phyloP scores from a whole-genome alignment of 2,797 vertebrate genomes.

The Brotula barbata region DNA sequence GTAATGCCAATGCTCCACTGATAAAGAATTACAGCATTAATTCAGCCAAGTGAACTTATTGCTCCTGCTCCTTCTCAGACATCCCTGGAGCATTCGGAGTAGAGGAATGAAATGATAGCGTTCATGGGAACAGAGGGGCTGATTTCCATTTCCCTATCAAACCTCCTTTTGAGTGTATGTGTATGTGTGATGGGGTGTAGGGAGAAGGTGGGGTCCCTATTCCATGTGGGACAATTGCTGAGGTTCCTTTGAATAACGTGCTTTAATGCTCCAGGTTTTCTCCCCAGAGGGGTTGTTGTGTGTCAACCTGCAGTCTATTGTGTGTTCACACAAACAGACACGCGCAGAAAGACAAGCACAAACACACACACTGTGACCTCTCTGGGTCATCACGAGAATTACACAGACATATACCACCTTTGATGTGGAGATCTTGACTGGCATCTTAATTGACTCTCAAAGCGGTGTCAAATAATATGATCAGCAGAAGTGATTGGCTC shows the following conservation, averaged over 20 bases:
- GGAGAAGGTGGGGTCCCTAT: slow-evolving; percentile 39
- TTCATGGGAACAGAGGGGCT: slow-evolving; percentile 87
- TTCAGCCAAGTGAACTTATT: slow-evolving; percentile 99
- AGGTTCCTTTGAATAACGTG: slow-evolving; percentile 45
- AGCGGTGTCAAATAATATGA: slow-evolving; percentile 35
- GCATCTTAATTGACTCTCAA: slow-evolving; percentile 54
- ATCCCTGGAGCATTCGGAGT: slow-evolving; percentile 97
- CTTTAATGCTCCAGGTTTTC: slow-evolving; percentile 50
- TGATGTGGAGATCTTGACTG: slow-evolving; percentile 38
- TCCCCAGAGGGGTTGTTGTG: slow-evolving; percentile 38
- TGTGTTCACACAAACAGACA: slow-evolving; percentile 42
- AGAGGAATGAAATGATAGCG: slow-evolving; percentile 93
- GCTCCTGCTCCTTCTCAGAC: slow-evolving; percentile 92
- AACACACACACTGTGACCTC: slow-evolving; percentile 54
- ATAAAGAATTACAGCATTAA: slow-evolving; percentile 99
- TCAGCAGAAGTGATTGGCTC: slow-evolving; percentile 32
- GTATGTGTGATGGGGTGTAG: slow-evolving; percentile 26
- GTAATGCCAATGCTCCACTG: slow-evolving; percentile 87
- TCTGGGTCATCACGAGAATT: slow-evolving; percentile 48
- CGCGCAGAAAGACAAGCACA: slow-evolving; percentile 22
- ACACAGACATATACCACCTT: slow-evolving; percentile 39
- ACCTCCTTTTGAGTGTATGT: slow-evolving; percentile 41
- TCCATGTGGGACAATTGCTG: slow-evolving; percentile 45
- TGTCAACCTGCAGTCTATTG: slow-evolving; percentile 47
- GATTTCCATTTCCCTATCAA: slow-evolving; percentile 87